phyloP scores from a whole-genome alignment of 2,797 vertebrate species.

The Sitta carolinensis region DNA sequence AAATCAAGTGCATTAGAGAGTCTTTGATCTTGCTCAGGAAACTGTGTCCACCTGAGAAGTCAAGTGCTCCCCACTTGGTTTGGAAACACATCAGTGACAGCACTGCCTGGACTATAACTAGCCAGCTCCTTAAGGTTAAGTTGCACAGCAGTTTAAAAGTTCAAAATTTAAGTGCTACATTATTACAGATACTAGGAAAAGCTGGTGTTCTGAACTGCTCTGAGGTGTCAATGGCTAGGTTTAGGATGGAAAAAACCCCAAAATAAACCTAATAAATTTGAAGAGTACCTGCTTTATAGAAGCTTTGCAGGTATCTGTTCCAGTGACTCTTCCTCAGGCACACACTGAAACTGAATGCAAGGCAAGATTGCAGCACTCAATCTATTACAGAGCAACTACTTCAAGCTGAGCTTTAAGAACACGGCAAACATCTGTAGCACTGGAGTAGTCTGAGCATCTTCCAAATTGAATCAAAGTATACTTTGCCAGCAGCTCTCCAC shows the following conservation, averaged over 20 bases:
- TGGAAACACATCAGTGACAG: neutral
- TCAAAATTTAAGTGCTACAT: neutral
- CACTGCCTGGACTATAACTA: neutral
- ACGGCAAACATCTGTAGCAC: neutral
- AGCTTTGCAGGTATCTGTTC: neutral
- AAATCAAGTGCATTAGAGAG: neutral
- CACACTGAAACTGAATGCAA: neutral
- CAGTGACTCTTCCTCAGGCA: neutral
- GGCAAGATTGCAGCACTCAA: neutral
- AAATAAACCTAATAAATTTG: neutral
- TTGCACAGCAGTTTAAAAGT: neutral
- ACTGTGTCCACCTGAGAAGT: neutral
- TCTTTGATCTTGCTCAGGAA: neutral
- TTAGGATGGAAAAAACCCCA: fast-evolving
- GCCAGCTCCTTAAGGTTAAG: neutral
- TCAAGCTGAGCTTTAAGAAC: neutral
- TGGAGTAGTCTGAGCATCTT: neutral
- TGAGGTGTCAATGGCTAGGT: neutral
- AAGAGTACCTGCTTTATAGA: neutral
- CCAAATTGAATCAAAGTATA: neutral
- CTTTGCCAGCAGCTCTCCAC: neutral
- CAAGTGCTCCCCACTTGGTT: neutral
- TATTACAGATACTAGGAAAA: neutral
- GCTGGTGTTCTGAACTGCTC: neutral
- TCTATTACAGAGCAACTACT: neutral